These are phyloP conservation scores for Mellilla xanthometata DNA, from an alignment of 2,888 invertebrate genomes.

Conservation along the genomic window DNA sequence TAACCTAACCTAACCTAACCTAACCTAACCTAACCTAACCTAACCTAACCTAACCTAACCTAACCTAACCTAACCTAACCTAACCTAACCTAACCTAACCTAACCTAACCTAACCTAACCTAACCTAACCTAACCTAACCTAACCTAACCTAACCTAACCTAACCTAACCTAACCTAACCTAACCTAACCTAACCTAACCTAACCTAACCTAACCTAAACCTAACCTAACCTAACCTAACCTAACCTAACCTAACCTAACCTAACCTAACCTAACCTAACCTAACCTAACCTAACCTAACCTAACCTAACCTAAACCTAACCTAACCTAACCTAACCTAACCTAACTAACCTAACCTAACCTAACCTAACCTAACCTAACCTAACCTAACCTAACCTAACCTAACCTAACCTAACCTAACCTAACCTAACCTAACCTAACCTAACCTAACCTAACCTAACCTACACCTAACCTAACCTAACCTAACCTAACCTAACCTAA, in stretches of 20 bases:
- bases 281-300: conserved; percentile 25
- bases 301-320: conserved; percentile 24
- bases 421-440: conserved; percentile 27
- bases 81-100: conserved; percentile 33
- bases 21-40: conserved; percentile 24
- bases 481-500: conserved; percentile 31
- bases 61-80: conserved; percentile 27
- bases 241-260: conserved; percentile 37
- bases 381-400: conserved; percentile 30
- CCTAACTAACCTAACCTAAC: conserved; percentile 12
- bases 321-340: conserved; percentile 16
- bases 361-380: conserved; percentile 25
- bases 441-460: conserved; percentile 28
- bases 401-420: conserved; percentile 31
- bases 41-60: conserved; percentile 25
- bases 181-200: conserved; percentile 25
- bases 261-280: conserved; percentile 35
- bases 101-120: conserved; percentile 31
- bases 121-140: conserved; percentile 31
- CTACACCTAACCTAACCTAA: conserved; percentile 28
- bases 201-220: conserved; percentile 28
- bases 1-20: conserved; percentile 26
- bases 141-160: conserved; percentile 27
- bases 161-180: conserved; percentile 24
- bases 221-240: conserved; percentile 33